Base-by-base conservation (phyloP, 1,140 invertebrate species). In the Hylaeus volcanicus region DNA sequence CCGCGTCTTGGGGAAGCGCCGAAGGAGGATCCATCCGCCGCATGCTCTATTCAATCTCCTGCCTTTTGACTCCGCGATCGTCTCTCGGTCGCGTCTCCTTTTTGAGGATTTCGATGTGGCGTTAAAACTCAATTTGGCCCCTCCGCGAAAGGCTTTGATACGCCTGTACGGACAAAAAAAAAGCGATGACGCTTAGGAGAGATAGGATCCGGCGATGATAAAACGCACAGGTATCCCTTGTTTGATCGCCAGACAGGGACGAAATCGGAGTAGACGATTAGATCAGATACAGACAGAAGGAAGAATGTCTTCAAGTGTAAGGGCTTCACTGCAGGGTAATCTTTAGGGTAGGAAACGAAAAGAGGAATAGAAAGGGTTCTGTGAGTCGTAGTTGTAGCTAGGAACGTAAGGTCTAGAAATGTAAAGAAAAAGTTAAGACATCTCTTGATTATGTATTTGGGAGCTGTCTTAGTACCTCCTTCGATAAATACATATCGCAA, bases 71-170 rank as follows among this genome's bases (percentile, higher is more conserved):
- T 82, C 37, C 53, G 15, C 39, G 60, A 11, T 43, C 74, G 61
- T n/a, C 43, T 74, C 53, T n/a, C 48, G 14, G 45, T 53, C 48
- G 14, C 26, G 63, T 45, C 51, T 41, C 37, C 51, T 65, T 65
- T 45, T 66, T 41, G 37, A 15, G 58, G 58, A 63, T 65, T 39
- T 39, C 26, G 39, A 12, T 37, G 11, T 26, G 14, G 55, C 69
- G 53, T 72, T 66, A 78, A 79, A 82, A 82, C 75, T 82, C 80
- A 71, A 82, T 82, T 82, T 73, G 75, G 26, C 15, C 43, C 53
- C 37, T n/a, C 8, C 65, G 55, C 48, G 51, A 74, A 74, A 74
- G 14, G 12, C 73, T 81, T 79, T 79, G 77, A 74, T 56, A 39
- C 68, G 37, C 11, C 58, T 6, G 12, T 15, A 61, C 2, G 9